Percentiles rank a stretch among this genome's conserved stretches.
Conservation (phyloP, 30 jellyfish, hydroid and myxozoan species). For the Aurelia sp. region DNA sequence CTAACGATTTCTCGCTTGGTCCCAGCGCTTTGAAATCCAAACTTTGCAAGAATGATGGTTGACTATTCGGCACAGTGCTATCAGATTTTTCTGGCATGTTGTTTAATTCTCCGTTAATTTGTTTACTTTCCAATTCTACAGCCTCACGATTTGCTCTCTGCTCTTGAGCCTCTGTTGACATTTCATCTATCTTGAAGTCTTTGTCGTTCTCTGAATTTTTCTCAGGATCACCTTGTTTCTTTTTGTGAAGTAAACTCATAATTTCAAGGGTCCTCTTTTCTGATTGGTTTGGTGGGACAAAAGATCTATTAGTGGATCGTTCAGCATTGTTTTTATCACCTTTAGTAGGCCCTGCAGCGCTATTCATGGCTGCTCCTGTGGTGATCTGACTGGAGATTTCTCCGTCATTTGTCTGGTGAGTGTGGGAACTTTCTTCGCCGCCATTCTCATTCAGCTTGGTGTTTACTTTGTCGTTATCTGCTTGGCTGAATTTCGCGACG, state of each 20-base stretch:
- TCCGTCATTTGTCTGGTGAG: conserved; percentile 40
- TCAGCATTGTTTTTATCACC: conserved; percentile 1
- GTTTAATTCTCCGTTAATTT: neutral
- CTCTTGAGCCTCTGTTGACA: conserved; percentile 26
- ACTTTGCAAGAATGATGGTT: conserved; percentile 16
- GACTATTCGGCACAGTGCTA: neutral
- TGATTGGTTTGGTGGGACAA: conserved; percentile 57
- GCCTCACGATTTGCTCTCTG: conserved; percentile 5
- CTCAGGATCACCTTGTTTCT: conserved; percentile 10
- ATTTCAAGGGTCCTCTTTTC: neutral
- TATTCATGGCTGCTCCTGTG: conserved; percentile 2
- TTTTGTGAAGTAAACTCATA: conserved; percentile 18
- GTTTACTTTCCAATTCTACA: conserved; percentile 28
- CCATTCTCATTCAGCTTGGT: conserved; percentile 22
- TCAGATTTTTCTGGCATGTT: conserved; percentile 55
- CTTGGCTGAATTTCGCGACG: conserved; percentile 46
- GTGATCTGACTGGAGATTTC: neutral
- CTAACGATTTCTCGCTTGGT: conserved; percentile 33
- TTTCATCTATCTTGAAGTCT: conserved; percentile 3
- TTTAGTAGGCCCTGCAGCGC: conserved; percentile 14
- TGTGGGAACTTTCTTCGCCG: conserved; percentile 69
- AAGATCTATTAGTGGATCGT: conserved; percentile 4
- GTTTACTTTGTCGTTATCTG: conserved; percentile 63
- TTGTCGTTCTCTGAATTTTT: conserved; percentile 20
- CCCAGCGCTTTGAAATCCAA: conserved; percentile 26